Percentiles rank a stretch among this genome's conserved stretches.
These are phyloP conservation scores for Parelbella ahira DNA, from an alignment of 2,888 invertebrate genomes.

Conservation along the genomic window DNA sequence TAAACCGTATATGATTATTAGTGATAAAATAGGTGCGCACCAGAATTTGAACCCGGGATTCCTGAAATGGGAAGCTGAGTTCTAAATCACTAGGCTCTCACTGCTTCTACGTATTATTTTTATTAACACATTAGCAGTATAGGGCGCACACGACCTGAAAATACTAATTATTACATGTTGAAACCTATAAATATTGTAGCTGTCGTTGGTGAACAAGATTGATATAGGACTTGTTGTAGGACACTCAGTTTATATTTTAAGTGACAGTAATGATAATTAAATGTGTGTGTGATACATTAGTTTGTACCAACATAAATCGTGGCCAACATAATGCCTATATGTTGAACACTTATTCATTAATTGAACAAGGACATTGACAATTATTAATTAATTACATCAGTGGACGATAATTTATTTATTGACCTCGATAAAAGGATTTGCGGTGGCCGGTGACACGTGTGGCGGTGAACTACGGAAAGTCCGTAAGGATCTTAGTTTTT, in stretches of 20 bases:
- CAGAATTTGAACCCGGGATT: no score
- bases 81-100: no score
- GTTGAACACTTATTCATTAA: background rate
- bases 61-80: no score
- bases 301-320: background rate
- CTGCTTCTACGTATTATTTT: no score
- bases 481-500: no score
- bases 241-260: slow-evolving; percentile 8
- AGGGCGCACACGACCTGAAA: no score
- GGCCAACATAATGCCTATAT: background rate
- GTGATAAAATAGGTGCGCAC: no score
- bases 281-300: slow-evolving; percentile 14
- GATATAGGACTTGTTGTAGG: slow-evolving; percentile 2
- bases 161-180: background rate
- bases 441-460: no score
- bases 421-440: slow-evolving; percentile 10
- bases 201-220: slow-evolving; percentile 7
- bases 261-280: slow-evolving; percentile 9
- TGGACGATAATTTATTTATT: background rate
- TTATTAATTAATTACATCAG: slow-evolving; percentile 11
- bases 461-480: no score
- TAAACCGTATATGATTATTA: no score
- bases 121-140: no score
- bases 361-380: slow-evolving; percentile 1
- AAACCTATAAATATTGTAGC: background rate